phyloP scores from a whole-genome alignment of 2,888 invertebrate species.

The Lithophane socia region DNA sequence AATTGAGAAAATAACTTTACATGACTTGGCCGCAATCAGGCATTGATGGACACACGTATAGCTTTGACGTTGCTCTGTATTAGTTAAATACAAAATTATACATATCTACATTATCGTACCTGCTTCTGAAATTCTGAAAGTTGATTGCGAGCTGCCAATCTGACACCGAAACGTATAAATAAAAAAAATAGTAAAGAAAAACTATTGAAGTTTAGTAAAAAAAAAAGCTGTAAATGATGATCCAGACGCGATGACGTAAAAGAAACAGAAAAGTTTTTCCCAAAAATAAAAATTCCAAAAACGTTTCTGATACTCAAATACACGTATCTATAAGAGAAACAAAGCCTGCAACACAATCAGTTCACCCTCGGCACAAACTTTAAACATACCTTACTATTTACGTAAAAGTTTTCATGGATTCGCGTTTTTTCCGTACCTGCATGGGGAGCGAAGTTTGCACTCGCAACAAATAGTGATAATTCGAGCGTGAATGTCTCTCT shows the following conservation, averaged over 20 bases:
- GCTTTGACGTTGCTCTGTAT: neutral
- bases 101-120: neutral
- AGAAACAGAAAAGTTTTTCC: neutral
- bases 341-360: constrained; percentile 69
- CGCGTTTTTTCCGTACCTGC: constrained; percentile 73
- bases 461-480: constrained; percentile 75
- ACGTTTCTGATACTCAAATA: constrained; percentile 48
- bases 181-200: neutral
- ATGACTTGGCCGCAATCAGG: too few species aligned
- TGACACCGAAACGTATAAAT: too few species aligned
- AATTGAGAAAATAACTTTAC: too few species aligned
- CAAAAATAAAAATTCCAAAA: constrained; percentile 44
- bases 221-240: neutral
- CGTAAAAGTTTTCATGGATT: constrained; percentile 77
- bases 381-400: constrained; percentile 81
- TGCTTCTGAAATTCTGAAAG: neutral
- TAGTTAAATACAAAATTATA: neutral
- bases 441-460: constrained; percentile 73
- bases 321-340: constrained; percentile 39
- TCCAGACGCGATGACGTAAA: neutral
- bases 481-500: constrained; percentile 70
- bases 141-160: neutral
- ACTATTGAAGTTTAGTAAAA: neutral
- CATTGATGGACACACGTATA: too few species aligned
- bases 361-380: constrained; percentile 72